phyloP scores from a whole-genome alignment of 2,113 vertebrate species.

The Mesembrinibis cayennensis region DNA sequence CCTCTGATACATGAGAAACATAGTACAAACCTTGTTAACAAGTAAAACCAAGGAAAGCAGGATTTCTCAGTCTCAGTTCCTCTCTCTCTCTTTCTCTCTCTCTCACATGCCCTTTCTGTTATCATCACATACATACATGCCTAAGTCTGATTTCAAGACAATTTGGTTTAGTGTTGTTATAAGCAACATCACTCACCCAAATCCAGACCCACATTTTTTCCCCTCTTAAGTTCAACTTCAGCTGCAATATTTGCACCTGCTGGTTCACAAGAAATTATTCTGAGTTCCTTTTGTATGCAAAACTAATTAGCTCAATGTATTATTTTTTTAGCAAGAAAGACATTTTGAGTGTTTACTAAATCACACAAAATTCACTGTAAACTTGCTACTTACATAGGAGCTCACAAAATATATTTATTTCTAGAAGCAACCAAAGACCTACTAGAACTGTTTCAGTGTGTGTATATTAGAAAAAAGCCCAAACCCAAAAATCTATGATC shows the following conservation, averaged over 20 bases:
- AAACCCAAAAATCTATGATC: background rate
- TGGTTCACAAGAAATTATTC: background rate
- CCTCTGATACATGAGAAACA: background rate
- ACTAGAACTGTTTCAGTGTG: background rate
- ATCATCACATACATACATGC: background rate
- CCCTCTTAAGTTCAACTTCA: background rate
- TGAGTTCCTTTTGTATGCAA: background rate
- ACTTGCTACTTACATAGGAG: background rate
- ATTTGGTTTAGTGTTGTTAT: background rate
- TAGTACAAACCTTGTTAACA: background rate
- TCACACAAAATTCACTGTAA: background rate
- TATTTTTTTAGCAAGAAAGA: background rate
- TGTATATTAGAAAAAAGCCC: background rate
- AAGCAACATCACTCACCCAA: background rate
- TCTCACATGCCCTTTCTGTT: background rate
- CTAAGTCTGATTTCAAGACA: background rate
- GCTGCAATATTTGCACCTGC: background rate
- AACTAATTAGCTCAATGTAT: background rate
- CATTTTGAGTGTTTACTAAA: constrained; percentile 12
- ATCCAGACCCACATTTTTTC: background rate
- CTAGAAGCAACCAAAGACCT: background rate
- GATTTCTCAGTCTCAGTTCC: background rate
- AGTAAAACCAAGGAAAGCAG: background rate
- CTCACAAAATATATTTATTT: background rate
- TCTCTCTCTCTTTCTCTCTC: background rate